Base-by-base conservation (phyloP, 2,113 vertebrate species). In the Deroptyus accipitrinus region DNA sequence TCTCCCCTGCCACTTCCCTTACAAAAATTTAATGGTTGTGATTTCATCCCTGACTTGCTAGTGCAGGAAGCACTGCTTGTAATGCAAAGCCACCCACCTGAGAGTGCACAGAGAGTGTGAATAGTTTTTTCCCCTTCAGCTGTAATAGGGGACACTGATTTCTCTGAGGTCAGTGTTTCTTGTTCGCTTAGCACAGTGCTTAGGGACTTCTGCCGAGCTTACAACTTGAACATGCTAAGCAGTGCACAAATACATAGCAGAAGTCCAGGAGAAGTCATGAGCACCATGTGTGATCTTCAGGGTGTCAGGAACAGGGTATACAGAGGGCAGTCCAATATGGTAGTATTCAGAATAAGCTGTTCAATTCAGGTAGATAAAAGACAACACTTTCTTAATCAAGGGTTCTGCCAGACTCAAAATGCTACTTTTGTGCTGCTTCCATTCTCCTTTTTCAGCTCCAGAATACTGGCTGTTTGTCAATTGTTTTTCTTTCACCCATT, bases 21-120 rank as follows among this genome's bases (percentile, higher is more conserved):
- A 51, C 27, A 70, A 39, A 48, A 85, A 75, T 13, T 6, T 57
- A 44, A 23, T 0, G 0, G 37, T 48, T 86, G 37, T 0, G 0
- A 22, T 67, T 85, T 82, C 64, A 80, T 61, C 46, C 59, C 31
- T 66, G 27, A 35, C 39, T 54, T 46, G 23, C 35, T 62, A 20
- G 42, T 42, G 59, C 23, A 33, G 37, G 52, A 66, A 80, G 17
- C 15, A 5, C 30, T 59, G 44, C 14, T 55, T 22, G 30, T 1
- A 0, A 18, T 67, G 24, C 63, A 76, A 77, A 92, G 59, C 28
- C 44, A 64, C 49, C 27, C 39, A 64, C 33, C 59, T 77, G 68
- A 31, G 8, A 42, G 39, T 17, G 33, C 28, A 10, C 19, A 66
- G 59, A 42, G 39, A 70, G 46, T 9, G 31, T 35, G 17, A 59